phyloP scores from a whole-genome alignment of 2,888 invertebrate genomes.

The Rhagophthalmus giganteus region DNA sequence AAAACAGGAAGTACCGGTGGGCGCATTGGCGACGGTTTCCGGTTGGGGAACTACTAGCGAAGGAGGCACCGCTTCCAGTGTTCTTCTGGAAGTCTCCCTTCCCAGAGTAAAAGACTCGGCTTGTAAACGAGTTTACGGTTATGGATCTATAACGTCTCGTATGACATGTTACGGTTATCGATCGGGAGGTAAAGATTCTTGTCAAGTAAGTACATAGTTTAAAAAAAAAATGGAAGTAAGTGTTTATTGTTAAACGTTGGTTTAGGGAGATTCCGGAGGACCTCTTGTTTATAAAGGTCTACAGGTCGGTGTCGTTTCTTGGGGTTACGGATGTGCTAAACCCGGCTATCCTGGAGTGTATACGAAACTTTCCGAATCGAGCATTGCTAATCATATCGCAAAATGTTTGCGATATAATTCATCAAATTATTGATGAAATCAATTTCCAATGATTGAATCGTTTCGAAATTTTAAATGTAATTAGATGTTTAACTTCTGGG shows the following conservation, averaged over 20 bases:
- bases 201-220: conserved; percentile 2
- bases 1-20: neutral
- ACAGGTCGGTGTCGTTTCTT: conserved; percentile 5
- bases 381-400: neutral
- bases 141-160: conserved; percentile 7
- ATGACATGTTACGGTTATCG: conserved; percentile 17
- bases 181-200: conserved; percentile 13
- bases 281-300: neutral
- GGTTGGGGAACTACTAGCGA: conserved; percentile 5
- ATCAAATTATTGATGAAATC: neutral
- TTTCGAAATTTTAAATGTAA: too few species aligned
- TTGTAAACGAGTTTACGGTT: neutral
- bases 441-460: too few species aligned
- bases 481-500: too few species aligned
- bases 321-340: neutral
- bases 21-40: conserved; percentile 1
- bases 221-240: neutral
- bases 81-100: conserved; percentile 3
- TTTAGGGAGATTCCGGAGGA: conserved; percentile 5
- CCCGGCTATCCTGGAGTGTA: conserved; percentile 1
- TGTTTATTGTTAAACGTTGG: neutral
- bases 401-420: neutral
- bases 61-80: neutral
- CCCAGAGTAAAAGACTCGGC: neutral
- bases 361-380: neutral